Evolutionary conservation across 2,113 vertebrate genomes (phyloP).

Genomic region (Rostratula benghalensis): DNA sequence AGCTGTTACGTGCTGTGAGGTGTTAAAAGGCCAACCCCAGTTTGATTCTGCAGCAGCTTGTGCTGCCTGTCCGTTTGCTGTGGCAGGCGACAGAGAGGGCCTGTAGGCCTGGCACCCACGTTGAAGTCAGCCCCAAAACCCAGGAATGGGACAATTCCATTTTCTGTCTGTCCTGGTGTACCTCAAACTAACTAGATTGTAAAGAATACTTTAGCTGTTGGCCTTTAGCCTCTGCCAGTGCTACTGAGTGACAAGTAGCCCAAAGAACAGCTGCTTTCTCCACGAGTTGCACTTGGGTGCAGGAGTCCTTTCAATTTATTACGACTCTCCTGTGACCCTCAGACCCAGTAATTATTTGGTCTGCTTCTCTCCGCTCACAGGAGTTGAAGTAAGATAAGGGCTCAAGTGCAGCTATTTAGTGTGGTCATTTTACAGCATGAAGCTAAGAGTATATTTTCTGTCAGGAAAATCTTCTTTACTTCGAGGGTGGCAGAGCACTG

Average conservation of each 20-base stretch:
- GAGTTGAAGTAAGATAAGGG: background rate
- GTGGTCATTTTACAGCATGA: background rate
- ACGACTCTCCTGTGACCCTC: background rate
- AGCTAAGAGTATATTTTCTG: background rate
- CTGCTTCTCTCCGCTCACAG: background rate
- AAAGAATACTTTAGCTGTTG: background rate
- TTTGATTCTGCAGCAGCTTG: background rate
- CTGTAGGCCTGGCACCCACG: rapidly evolving
- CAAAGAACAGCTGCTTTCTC: background rate
- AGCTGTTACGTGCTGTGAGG: background rate
- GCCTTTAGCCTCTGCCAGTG: background rate
- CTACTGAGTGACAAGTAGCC: background rate
- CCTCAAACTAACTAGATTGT: rapidly evolving
- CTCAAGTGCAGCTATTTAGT: background rate
- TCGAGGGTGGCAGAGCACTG: background rate
- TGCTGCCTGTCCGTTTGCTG: background rate
- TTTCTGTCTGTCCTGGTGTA: background rate
- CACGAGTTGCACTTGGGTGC: background rate
- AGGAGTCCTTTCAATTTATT: background rate
- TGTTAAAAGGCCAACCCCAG: background rate
- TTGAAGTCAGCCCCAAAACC: background rate
- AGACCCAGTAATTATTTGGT: background rate
- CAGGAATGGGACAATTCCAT: background rate
- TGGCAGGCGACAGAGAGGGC: background rate
- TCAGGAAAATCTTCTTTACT: background rate